Base-by-base conservation (phyloP, 2,888 invertebrate species). In the Hirtodrosophila duncani region DNA sequence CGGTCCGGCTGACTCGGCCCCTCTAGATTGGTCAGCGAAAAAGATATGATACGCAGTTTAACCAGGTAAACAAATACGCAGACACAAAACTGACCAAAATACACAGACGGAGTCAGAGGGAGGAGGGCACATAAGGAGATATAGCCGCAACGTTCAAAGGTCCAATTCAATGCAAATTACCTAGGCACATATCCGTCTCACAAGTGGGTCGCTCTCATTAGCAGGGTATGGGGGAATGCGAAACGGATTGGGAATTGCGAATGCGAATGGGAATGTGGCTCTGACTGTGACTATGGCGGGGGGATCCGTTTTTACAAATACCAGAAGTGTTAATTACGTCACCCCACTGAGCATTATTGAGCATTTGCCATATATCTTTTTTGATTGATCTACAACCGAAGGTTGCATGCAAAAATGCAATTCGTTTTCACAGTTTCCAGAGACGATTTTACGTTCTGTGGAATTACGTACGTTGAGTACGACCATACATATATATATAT, bases 391-490 rank as follows among this genome's bases (percentile, higher is more conserved):
- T 72, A 75, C 72, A 70, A 71, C 50, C 63, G 80, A 72, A 77
- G 74, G 72, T 67, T 80, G 69, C 75, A 80, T 77, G 81, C 81
- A 77, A 80, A 77, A 77, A 67, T 77, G 75, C 75, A 77, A 77
- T 75, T 63, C 67, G 55, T 65, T 63, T 65, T 63, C 60, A 53
- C 65, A 60, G 55, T 63, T 50, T 50, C 43, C 34, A 51, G n/a
- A n/a, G n/a, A n/a, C n/a, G n/a, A n/a, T n/a, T n/a, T n/a, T n/a
- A n/a, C n/a, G n/a, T n/a, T n/a, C n/a, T n/a, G n/a, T n/a, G n/a
- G n/a, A n/a, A n/a, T 53, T 34, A 48, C 37, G 27, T 20, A 38
- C 16, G 36, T 27, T 30, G 29, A 23, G n/a, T 6, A 20, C 14
- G 10, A 37, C 10, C 5, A 33, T 9, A 18, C n/a, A n/a, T n/a